Evolutionary conservation across 2,797 vertebrate species (phyloP).

Genomic region (Epinephelus coioides): DNA sequence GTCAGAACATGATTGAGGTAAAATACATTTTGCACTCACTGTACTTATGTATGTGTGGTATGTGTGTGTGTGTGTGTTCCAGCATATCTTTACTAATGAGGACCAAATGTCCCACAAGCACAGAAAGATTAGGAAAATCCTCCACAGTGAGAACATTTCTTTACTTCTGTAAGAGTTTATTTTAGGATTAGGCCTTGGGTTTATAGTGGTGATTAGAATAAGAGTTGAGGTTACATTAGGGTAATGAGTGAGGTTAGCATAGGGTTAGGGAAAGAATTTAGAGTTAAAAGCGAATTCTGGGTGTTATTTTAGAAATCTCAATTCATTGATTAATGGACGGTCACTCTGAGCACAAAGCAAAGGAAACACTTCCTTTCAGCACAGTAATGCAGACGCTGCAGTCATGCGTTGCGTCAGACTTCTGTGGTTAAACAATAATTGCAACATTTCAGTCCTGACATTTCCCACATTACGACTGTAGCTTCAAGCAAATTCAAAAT

Average conservation of each 20-base stretch:
- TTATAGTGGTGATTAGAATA: conserved; percentile 65
- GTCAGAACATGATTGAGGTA: conserved; percentile 61
- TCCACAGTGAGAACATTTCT: conserved; percentile 66
- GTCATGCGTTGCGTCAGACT: not conserved
- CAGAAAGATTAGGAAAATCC: conserved; percentile 74
- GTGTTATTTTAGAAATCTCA: conserved; percentile 25
- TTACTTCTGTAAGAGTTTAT: conserved; percentile 71
- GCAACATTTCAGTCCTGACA: not conserved
- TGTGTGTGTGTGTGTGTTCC: conserved; percentile 39
- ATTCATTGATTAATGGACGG: conserved; percentile 19
- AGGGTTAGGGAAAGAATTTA: conserved; percentile 49
- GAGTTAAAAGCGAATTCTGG: conserved; percentile 17
- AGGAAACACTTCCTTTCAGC: conserved; percentile 4
- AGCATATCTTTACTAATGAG: conserved; percentile 64
- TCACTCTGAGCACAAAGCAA: conserved; percentile 20
- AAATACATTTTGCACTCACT: conserved; percentile 44
- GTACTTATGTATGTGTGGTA: conserved; percentile 15
- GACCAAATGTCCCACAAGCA: conserved; percentile 65
- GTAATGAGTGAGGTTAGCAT: conserved; percentile 66
- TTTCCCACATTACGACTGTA: not conserved
- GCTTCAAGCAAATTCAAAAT: not conserved
- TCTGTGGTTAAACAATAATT: not conserved
- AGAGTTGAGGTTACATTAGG: conserved; percentile 62
- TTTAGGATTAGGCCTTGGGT: conserved; percentile 71
- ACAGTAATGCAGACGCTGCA: not conserved